Evolutionary conservation across 2,113 vertebrate genomes (phyloP).

Genomic region (Lutjanus erythropterus): DNA sequence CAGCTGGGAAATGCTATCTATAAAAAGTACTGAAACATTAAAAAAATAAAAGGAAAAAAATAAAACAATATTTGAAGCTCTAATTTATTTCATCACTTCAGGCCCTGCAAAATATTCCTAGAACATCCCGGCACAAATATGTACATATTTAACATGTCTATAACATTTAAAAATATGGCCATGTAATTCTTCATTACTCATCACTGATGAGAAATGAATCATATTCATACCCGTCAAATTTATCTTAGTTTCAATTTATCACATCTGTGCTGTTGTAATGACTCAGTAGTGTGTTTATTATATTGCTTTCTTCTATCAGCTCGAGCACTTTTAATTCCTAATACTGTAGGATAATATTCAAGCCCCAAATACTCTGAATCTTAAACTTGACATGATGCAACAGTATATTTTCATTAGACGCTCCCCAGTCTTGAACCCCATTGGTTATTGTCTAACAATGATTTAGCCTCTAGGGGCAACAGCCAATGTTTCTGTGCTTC

Average conservation of each 20-base stretch:
- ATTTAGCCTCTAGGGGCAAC: too few species aligned
- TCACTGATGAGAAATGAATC: too few species aligned
- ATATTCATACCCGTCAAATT: neutral
- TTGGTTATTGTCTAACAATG: too few species aligned
- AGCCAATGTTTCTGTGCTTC: too few species aligned
- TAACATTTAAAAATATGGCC: neutral
- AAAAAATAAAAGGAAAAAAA: neutral
- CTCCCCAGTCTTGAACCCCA: too few species aligned
- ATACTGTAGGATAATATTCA: too few species aligned
- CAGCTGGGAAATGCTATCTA: neutral
- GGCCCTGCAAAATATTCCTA: too few species aligned
- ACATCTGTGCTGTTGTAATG: neutral
- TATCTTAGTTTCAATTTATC: neutral
- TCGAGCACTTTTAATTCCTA: neutral
- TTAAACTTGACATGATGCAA: neutral
- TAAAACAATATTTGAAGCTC: too few species aligned
- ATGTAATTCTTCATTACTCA: neutral
- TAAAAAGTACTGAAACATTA: neutral
- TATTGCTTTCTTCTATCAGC: too few species aligned
- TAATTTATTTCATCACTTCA: too few species aligned
- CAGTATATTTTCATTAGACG: neutral
- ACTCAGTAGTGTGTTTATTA: neutral
- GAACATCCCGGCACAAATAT: too few species aligned
- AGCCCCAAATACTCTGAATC: neutral
- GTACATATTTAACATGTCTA: neutral